Percentiles rank a stretch among this genome's conserved stretches.
Evolutionary conservation across 2,888 invertebrate genomes (phyloP).

Genomic region (Agapostemon virescens): DNA sequence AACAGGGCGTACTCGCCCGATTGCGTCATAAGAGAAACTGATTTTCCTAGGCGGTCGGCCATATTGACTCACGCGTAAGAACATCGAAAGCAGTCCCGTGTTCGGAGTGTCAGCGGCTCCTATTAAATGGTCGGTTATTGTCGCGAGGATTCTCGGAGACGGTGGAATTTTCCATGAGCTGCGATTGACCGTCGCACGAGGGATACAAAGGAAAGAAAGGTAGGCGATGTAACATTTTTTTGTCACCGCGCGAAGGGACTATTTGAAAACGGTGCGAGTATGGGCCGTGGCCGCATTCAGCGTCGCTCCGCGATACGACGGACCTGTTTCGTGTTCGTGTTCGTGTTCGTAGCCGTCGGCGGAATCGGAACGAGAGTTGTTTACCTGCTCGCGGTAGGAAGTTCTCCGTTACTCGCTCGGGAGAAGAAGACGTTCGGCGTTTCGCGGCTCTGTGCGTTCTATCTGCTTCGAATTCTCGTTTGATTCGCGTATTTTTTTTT

Average conservation of each 20-base stretch:
- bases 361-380: constrained; percentile 73
- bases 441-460: constrained; percentile 30
- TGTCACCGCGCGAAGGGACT: constrained; percentile 63
- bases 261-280: constrained; percentile 71
- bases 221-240: constrained; percentile 23
- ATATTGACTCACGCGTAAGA: constrained; percentile 72
- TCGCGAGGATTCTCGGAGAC: not conserved
- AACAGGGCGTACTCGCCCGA: constrained; percentile 70
- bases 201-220: constrained; percentile 33
- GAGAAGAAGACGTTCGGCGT: constrained; percentile 32
- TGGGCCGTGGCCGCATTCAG: constrained; percentile 68
- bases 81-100: constrained; percentile 68
- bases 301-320: constrained; percentile 73
- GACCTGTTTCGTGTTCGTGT: constrained; percentile 70
- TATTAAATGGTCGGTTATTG: constrained; percentile 36
- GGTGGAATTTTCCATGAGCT: constrained; percentile 15
- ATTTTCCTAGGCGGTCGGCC: constrained; percentile 69
- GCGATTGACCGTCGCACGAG: not conserved
- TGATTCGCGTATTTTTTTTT: constrained; percentile 1
- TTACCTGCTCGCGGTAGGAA: constrained; percentile 66
- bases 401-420: constrained; percentile 35
- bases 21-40: constrained; percentile 76
- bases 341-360: constrained; percentile 67
- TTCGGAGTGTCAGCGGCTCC: constrained; percentile 48
- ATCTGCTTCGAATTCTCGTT: constrained; percentile 17